A percentile compares a stretch with the other conserved stretches of the same genome.
These are phyloP conservation scores for Phalacrocorax pelagicus DNA, from an alignment of 2,113 vertebrate species.

Conservation along the genomic window DNA sequence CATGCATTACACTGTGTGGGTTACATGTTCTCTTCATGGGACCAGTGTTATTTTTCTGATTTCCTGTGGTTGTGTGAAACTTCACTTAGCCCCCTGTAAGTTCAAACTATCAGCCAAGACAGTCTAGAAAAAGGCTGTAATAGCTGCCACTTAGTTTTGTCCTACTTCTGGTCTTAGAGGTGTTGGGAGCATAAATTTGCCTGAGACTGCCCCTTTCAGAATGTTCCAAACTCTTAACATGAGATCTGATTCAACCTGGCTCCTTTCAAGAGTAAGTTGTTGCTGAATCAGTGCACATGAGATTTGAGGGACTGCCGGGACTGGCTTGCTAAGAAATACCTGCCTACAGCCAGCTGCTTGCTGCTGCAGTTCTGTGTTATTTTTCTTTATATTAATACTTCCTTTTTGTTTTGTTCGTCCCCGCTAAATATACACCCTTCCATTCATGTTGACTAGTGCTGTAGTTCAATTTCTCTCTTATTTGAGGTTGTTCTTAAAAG, in stretches of 20 bases:
- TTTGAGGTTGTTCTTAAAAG: slow-evolving; percentile 5
- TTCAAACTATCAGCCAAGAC: neutral
- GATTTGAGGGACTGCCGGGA: neutral
- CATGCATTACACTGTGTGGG: neutral
- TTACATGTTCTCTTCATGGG: neutral
- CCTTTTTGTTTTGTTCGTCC: neutral
- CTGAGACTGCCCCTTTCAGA: neutral
- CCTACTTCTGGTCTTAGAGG: neutral
- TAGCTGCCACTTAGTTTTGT: neutral
- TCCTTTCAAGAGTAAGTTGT: neutral
- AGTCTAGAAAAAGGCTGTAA: neutral
- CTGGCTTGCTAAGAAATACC: neutral
- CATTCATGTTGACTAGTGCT: neutral
- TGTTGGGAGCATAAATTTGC: neutral
- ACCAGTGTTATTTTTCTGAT: neutral
- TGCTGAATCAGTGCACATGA: neutral
- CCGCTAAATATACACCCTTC: neutral
- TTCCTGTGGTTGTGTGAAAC: neutral
- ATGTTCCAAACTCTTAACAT: neutral
- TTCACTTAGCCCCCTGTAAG: neutral
- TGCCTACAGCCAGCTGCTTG: neutral
- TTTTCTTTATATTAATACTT: neutral
- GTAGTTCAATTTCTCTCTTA: neutral
- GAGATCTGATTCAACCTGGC: neutral
- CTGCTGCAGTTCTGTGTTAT: neutral